A percentile compares a stretch with the other conserved stretches of the same genome.
These are phyloP conservation scores for Marmota monax DNA, from an alignment of 2,113 vertebrate species.

Conservation along the genomic window DNA sequence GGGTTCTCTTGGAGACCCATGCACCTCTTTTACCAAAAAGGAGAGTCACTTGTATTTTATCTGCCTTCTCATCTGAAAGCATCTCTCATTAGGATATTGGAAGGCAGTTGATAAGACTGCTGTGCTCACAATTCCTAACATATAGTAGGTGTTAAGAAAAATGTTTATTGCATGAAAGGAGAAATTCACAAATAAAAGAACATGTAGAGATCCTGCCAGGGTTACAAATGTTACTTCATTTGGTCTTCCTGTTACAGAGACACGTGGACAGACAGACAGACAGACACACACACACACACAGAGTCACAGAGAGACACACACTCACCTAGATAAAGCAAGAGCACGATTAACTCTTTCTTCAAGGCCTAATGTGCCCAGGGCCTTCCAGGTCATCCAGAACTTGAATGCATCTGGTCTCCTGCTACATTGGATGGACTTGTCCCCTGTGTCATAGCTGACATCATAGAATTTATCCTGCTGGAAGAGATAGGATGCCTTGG, in stretches of 20 bases:
- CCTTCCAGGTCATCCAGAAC: conserved; percentile 94
- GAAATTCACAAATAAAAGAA: background rate
- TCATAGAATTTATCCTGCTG: conserved; percentile 94
- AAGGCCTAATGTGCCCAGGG: conserved; percentile 89
- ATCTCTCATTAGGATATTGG: background rate
- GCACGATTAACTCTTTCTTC: conserved; percentile 92
- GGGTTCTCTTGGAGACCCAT: background rate
- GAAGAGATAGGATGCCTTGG: conserved; percentile 91
- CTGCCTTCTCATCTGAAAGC: background rate
- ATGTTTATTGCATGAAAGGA: background rate
- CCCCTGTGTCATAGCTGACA: conserved; percentile 91
- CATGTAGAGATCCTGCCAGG: background rate
- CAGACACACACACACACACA: background rate
- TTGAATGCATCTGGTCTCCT: conserved; percentile 92
- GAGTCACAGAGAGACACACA: accelerated
- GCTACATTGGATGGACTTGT: conserved; percentile 94
- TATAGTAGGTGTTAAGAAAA: background rate
- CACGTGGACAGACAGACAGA: background rate
- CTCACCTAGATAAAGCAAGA: conserved; percentile 90
- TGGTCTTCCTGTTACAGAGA: background rate
- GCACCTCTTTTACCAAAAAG: background rate
- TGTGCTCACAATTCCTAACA: background rate
- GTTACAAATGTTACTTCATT: background rate
- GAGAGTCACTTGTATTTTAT: background rate
- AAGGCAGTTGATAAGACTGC: background rate